These are phyloP conservation scores for Patagioenas fasciata DNA, from an alignment of 2,113 vertebrate genomes.

Conservation along the genomic window DNA sequence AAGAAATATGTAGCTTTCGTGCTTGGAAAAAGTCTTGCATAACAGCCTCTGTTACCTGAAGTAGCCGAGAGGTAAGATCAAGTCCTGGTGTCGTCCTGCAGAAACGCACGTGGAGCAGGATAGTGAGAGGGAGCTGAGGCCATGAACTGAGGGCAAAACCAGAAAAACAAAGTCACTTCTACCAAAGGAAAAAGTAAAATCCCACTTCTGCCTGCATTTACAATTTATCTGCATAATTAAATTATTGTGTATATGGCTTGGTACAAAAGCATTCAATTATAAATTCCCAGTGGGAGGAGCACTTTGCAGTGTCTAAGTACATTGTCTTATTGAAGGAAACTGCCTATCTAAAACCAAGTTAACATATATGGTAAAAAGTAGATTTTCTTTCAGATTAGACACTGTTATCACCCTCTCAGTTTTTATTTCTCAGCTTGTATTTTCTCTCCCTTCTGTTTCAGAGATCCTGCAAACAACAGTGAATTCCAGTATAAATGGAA, in stretches of 20 bases:
- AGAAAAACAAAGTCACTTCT: neutral
- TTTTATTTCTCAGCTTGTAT: neutral
- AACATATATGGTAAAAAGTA: neutral
- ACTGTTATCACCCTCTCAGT: neutral
- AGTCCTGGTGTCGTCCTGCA: neutral
- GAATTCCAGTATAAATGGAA: neutral
- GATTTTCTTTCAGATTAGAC: neutral
- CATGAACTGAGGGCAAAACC: neutral
- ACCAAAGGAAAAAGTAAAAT: neutral
- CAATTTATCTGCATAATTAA: neutral
- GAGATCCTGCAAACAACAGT: neutral
- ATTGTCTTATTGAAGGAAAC: neutral
- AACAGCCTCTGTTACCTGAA: neutral
- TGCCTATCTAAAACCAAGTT: neutral
- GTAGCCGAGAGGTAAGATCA: neutral
- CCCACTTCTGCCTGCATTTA: neutral
- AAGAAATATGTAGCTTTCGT: neutral
- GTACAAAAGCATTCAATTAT: slow-evolving; percentile 22
- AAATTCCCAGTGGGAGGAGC: slow-evolving; percentile 18
- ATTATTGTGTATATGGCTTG: neutral
- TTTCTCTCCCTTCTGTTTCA: neutral
- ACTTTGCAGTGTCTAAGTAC: neutral
- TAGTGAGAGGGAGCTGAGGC: neutral
- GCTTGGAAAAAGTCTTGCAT: neutral
- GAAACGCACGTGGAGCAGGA: neutral